Evolutionary conservation across 2,113 vertebrate genomes (phyloP).

Genomic region (Andinoacara biseriatus): DNA sequence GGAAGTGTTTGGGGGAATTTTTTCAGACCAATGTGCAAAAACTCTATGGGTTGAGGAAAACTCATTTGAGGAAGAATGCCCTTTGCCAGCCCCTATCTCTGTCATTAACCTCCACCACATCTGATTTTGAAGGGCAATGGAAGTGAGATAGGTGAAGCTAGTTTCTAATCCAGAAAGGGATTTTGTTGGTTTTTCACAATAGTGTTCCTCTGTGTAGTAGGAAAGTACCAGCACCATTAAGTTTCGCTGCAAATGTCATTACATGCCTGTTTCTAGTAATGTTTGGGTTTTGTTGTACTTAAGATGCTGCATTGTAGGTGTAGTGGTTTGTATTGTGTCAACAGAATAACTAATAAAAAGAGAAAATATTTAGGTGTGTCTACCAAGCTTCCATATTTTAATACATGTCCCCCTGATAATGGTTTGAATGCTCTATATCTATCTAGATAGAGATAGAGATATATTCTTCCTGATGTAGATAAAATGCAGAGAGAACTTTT

Average conservation of each 20-base stretch:
- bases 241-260: background rate
- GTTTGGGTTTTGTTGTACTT: background rate
- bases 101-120: constrained; percentile 31
- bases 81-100: constrained; percentile 67
- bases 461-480: background rate
- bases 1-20: constrained; percentile 41
- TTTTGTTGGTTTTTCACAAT: too few relatives aligned
- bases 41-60: constrained; percentile 72
- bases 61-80: constrained; percentile 55
- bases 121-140: constrained; percentile 66
- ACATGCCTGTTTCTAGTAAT: background rate
- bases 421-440: too few relatives aligned
- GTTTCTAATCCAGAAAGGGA: background rate
- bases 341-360: background rate
- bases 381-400: background rate
- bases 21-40: constrained; percentile 75
- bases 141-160: background rate
- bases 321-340: background rate
- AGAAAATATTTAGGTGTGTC: background rate
- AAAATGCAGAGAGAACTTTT: background rate
- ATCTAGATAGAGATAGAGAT: too few relatives aligned
- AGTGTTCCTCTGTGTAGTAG: background rate
- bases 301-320: background rate
- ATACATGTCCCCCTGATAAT: background rate
- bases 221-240: constrained; percentile 66